Evolutionary conservation across 2,113 vertebrate genomes (phyloP), one percentile per base, ranked within the genome.

Genomic region (Paratilapia polleni): DNA sequence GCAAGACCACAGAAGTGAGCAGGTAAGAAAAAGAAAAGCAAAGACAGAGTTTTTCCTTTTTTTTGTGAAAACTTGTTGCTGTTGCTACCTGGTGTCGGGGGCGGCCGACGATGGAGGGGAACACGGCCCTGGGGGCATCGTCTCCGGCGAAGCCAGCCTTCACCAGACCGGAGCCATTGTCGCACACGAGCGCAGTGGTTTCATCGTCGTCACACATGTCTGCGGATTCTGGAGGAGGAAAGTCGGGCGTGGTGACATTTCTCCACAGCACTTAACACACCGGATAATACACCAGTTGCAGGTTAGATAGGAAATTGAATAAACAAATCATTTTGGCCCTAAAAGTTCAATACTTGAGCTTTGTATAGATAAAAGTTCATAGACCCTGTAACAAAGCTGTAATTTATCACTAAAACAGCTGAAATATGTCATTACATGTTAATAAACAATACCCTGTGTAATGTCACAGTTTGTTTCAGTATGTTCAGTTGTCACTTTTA

Each of bases 121-220:
- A 99, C 90, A 99, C 98, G 1, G 97, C 97, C 83, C 98, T 96
- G 73, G 98, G 98, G 85, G 98, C 98, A 0, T 98, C 97, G 68
- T 99, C 98, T 47, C 98, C 98, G 47, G 97, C 98, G 2, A 99
- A 99, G 91, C 98, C 98, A 34, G 97, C 98, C 94, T 99, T 99
- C 87, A 98, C 97, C 94, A 99, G 96, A 84, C 98, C 98, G 12
- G 98, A 99, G 94, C 98, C 98, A 13, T 99, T 99, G 94, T 99
- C 98, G 52, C 98, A 98, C 93, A 99, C 98, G 4, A 99, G 96
- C 77, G 98, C 98, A 81, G 98, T 98, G 89, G 97, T 98, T 95
- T 99, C 98, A 11, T 99, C 98, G 91, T 99, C 98, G 89, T 99
- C 98, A 84, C 97, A 99, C 98, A 99, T 99, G 94, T 89, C 94